Evolutionary conservation across 1,140 invertebrate species (phyloP).

Genomic region (Cataglyphis hispanica): DNA sequence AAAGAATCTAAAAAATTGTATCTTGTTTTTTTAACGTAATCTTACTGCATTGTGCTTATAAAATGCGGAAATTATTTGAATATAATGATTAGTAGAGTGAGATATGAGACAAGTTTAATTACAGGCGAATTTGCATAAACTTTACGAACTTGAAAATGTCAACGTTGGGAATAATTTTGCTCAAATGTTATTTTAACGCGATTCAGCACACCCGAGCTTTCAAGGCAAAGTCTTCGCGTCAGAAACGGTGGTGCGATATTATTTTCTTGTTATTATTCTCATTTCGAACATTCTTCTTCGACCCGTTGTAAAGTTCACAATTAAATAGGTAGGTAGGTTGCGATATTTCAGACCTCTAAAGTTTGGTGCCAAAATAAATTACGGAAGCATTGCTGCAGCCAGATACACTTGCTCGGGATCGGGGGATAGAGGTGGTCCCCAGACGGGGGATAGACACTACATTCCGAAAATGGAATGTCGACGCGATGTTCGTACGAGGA

Average conservation of each 20-base stretch:
- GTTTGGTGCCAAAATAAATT: slow-evolving; percentile 53
- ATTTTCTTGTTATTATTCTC: slow-evolving; percentile 10
- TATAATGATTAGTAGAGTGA: not conserved
- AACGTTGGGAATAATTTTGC: not conserved
- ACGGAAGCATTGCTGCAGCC: slow-evolving; percentile 6
- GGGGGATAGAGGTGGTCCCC: slow-evolving; percentile 34
- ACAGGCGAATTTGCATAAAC: slow-evolving; percentile 10
- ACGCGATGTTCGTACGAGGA: slow-evolving; percentile 50
- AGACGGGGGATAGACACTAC: slow-evolving; percentile 32
- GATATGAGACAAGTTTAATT: not conserved
- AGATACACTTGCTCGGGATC: slow-evolving; percentile 32
- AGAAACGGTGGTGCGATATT: not conserved
- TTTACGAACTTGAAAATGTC: slow-evolving; percentile 4
- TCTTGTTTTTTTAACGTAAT: not conserved
- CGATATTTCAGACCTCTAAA: slow-evolving; percentile 42
- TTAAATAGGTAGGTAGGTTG: slow-evolving; percentile 42
- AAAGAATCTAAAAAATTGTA: not conserved
- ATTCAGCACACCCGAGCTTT: not conserved
- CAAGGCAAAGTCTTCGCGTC: not conserved
- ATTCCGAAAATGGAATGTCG: slow-evolving; percentile 62
- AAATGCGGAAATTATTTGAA: not conserved
- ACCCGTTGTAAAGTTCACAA: slow-evolving; percentile 28
- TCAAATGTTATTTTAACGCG: slow-evolving; percentile 18
- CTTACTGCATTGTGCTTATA: not conserved
- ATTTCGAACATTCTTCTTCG: not conserved